phyloP scores from a whole-genome alignment of 2,113 vertebrate species.

The Hemichromis elongatus region DNA sequence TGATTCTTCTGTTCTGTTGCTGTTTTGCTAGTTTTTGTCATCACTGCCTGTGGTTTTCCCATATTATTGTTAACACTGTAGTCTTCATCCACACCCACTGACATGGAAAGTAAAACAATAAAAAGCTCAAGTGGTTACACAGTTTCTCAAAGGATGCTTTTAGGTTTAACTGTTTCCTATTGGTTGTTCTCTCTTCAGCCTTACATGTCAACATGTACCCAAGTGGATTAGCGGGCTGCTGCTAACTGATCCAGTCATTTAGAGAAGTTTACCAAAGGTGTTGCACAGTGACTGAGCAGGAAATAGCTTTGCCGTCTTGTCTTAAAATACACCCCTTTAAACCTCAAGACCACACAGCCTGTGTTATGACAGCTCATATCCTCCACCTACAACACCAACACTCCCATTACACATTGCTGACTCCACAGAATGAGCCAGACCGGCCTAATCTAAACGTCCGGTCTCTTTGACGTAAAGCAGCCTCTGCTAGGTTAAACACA shows the following conservation, averaged over 20 bases:
- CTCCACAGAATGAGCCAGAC: background rate
- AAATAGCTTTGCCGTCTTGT: background rate
- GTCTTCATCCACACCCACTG: background rate
- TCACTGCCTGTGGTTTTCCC: background rate
- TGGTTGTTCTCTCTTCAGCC: background rate
- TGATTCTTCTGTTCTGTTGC: background rate
- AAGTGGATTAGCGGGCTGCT: background rate
- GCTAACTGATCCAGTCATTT: background rate
- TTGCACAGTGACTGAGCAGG: background rate
- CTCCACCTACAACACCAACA: background rate
- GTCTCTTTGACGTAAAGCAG: background rate
- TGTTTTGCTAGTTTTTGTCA: background rate
- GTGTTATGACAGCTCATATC: background rate
- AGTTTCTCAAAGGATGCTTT: background rate
- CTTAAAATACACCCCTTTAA: background rate
- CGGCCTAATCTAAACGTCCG: background rate
- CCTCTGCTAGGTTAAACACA: background rate
- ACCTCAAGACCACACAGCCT: slow-evolving; percentile 5
- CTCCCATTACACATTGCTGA: background rate
- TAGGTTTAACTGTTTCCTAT: background rate
- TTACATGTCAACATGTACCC: background rate
- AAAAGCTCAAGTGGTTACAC: background rate
- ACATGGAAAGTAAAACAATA: background rate
- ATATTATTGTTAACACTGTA: background rate
- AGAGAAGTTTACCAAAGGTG: background rate